Percentiles rank a stretch among this genome's conserved stretches.
These are phyloP conservation scores for Homalodisca vitripennis DNA, from an alignment of 1,140 invertebrate genomes.

Conservation along the genomic window DNA sequence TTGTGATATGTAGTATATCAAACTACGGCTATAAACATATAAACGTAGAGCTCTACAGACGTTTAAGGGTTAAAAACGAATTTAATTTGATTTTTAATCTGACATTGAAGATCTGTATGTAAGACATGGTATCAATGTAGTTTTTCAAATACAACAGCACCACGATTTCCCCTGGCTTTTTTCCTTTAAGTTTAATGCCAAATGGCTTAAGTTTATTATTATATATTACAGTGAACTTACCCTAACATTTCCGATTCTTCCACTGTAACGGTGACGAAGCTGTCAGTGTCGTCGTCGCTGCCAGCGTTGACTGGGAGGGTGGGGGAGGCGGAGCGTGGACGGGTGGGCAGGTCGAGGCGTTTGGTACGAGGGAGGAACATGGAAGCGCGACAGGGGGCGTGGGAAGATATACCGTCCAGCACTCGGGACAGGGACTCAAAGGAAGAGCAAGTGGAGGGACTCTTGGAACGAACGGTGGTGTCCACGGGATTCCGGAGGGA, in stretches of 20 bases:
- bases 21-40: too few relatives aligned
- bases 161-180: too few relatives aligned
- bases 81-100: too few relatives aligned
- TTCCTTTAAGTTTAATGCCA: too few relatives aligned
- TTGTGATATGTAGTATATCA: too few relatives aligned
- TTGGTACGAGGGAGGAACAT: conserved; percentile 3
- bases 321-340: conserved; percentile 27
- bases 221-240: conserved; percentile 13
- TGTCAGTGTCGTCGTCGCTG: conserved; percentile 3
- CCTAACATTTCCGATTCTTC: background rate
- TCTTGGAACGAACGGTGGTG: too few relatives aligned
- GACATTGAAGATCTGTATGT: too few relatives aligned
- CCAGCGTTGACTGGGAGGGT: background rate
- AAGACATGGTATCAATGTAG: too few relatives aligned
- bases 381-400: conserved; percentile 12
- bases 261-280: background rate
- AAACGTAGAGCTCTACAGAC: too few relatives aligned
- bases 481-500: background rate
- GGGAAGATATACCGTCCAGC: background rate
- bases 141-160: too few relatives aligned
- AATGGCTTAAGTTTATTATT: too few relatives aligned
- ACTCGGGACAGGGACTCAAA: conserved; percentile 11
- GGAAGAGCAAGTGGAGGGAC: background rate
- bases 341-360: background rate
- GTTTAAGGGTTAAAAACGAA: too few relatives aligned